These are phyloP conservation scores for Chinchilla lanigera DNA, from an alignment of 2,113 vertebrate genomes.

Conservation along the genomic window DNA sequence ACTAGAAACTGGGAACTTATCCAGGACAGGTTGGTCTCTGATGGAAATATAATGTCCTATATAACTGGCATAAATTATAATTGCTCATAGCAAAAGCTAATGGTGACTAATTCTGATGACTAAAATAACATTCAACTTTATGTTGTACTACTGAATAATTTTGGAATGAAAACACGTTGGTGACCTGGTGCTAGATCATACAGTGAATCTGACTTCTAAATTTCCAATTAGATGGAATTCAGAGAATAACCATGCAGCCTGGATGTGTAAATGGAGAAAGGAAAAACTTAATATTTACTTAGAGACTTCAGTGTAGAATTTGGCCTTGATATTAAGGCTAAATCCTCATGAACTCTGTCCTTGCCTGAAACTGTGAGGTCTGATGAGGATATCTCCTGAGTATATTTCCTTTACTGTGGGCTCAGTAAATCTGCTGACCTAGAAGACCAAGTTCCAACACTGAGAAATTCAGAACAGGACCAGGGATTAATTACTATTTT, in stretches of 20 bases:
- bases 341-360: slow-evolving; percentile 61
- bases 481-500: background rate
- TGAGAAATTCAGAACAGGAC: background rate
- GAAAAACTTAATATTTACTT: slow-evolving; percentile 11
- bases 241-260: background rate
- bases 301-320: slow-evolving; percentile 60
- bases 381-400: background rate
- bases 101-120: slow-evolving; percentile 61
- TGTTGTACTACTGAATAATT: slow-evolving; percentile 15
- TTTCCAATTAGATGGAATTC: slow-evolving; percentile 51
- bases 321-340: slow-evolving; percentile 50
- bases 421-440: background rate
- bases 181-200: slow-evolving; percentile 14
- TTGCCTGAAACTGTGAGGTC: slow-evolving; percentile 20
- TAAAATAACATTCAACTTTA: slow-evolving; percentile 54
- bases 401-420: slow-evolving; percentile 14
- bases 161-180: slow-evolving; percentile 47
- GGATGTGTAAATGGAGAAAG: background rate
- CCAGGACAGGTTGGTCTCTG: slow-evolving; percentile 65
- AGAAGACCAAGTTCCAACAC: background rate
- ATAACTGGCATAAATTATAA: slow-evolving; percentile 62
- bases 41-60: slow-evolving; percentile 67
- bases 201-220: slow-evolving; percentile 48
- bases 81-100: slow-evolving; percentile 63
- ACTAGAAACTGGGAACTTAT: slow-evolving; percentile 70